phyloP scores from a whole-genome alignment of 2,888 invertebrate genomes.

The Andrena bicolor region DNA sequence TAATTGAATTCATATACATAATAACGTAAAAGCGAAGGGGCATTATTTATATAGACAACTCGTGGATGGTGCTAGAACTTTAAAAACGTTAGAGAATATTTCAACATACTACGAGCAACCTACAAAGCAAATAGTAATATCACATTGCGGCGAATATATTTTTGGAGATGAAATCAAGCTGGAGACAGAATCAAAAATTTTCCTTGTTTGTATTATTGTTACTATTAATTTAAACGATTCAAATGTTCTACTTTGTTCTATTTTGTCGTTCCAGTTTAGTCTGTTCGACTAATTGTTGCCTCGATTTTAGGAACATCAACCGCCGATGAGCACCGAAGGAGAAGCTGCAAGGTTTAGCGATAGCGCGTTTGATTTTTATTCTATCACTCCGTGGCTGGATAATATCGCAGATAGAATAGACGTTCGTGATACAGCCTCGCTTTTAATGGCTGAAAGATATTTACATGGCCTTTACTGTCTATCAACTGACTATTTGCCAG shows the following conservation, averaged over 20 bases:
- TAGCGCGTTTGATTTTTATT: slow-evolving; percentile 49
- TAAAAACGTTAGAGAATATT: slow-evolving; percentile 88
- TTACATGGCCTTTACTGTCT: slow-evolving; percentile 66
- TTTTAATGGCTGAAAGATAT: slow-evolving; percentile 65
- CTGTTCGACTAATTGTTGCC: not conserved
- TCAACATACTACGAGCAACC: slow-evolving; percentile 89
- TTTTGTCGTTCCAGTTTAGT: not conserved
- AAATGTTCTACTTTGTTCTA: not conserved
- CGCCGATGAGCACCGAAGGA: slow-evolving; percentile 38
- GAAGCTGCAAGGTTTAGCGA: slow-evolving; percentile 32
- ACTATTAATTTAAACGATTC: not conserved
- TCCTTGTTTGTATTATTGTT: slow-evolving; percentile 46
- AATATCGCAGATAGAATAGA: slow-evolving; percentile 67
- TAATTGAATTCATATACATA: not conserved
- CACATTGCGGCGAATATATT: slow-evolving; percentile 70
- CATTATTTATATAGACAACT: slow-evolving; percentile 86
- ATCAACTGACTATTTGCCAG: slow-evolving; percentile 49
- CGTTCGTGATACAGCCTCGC: slow-evolving; percentile 65
- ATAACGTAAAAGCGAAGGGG: slow-evolving; percentile 1
- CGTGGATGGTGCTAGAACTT: slow-evolving; percentile 88
- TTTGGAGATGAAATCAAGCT: slow-evolving; percentile 56
- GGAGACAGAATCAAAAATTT: slow-evolving; percentile 56
- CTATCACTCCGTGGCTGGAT: slow-evolving; percentile 59
- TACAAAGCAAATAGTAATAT: slow-evolving; percentile 60
- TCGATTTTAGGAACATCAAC: slow-evolving; percentile 35